Conservation (phyloP, 1,140 invertebrate genomes). For the Drosophila sechellia region DNA sequence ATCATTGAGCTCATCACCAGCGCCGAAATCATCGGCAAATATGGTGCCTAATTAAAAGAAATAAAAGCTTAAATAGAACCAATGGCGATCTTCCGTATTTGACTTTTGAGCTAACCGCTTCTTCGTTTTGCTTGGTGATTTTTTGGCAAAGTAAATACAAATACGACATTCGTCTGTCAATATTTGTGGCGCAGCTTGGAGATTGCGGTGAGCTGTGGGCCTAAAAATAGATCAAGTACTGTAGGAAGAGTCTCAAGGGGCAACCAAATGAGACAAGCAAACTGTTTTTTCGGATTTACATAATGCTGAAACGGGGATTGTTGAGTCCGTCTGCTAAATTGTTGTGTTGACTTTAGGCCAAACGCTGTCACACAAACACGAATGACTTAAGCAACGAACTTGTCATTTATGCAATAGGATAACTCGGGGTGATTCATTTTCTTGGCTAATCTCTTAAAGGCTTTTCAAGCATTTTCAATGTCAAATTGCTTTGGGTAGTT, state of each 20-base stretch:
- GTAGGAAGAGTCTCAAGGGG: conserved; percentile 6
- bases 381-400: conserved; percentile 66
- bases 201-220: conserved; percentile 3
- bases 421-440: conserved; percentile 30
- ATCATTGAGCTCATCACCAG: conserved; percentile 48
- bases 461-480: conserved; percentile 66
- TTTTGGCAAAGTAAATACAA: conserved; percentile 47
- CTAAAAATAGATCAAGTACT: conserved; percentile 53
- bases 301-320: conserved; percentile 38
- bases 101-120: conserved; percentile 23
- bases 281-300: conserved; percentile 47
- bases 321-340: conserved; percentile 35
- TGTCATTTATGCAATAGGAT: conserved; percentile 58
- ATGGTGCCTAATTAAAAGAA: conserved; percentile 72
- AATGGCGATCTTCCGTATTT: conserved; percentile 70
- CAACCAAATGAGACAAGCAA: conserved; percentile 46
- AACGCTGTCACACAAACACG: conserved; percentile 60
- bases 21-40: conserved; percentile 53
- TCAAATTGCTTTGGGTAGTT: conserved; percentile 64
- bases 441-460: conserved; percentile 22
- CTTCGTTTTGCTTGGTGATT: conserved; percentile 7
- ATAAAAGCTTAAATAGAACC: conserved; percentile 40
- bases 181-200: conserved; percentile 40
- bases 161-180: conserved; percentile 52
- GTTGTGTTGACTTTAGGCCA: conserved; percentile 53